Base-by-base conservation (phyloP, 2,797 vertebrate genomes). In the Ataeniobius toweri region DNA sequence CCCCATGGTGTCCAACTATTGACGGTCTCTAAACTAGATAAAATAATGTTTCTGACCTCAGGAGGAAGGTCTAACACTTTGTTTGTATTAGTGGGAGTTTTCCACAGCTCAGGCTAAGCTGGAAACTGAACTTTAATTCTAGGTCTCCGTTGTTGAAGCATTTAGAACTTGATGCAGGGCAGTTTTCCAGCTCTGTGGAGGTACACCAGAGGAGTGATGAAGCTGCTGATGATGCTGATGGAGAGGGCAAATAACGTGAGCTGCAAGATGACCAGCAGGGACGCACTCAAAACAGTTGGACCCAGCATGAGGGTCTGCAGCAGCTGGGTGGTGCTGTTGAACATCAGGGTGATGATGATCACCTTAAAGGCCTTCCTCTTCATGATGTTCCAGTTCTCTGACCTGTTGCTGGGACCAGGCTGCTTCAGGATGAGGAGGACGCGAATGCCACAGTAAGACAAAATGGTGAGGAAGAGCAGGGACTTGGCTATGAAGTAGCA, bases 361-460 rank as follows among this genome's bases (percentile, higher is more conserved):
- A 83, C 20, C 80, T 78, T 80, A 3, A 82, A 80, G 48, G 80
- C 78, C 55, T 82, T 85, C 26, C 55, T 83, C 63, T 80, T 78
- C 69, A 71, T 74, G 63, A 26, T 39, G 41, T 68, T 58, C 58
- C 63, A 26, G 71, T 26, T 69, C 14, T 50, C 71, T 6, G 13
- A 46, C 16, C 73, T 24, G 0, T 75, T 68, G 2, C 83, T 61
- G 0, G 84, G 80, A 16, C 36, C 61, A 3, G 67, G 77, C 71
- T 26, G 67, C 61, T 20, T 78, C 75, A 85, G 84, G 36, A 82
- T 53, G 0, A 71, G 74, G 8, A 85, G 80, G 6, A 80, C 68
- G 0, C 36, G 59, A 5, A 78, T 0, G 8, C 84, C 9, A 1
- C 78, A 80, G 71, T 78, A 82, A 0, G 56, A 50, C 72, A 80